Conservation (phyloP, 2,797 vertebrate species). For the Trematomus bernacchii region DNA sequence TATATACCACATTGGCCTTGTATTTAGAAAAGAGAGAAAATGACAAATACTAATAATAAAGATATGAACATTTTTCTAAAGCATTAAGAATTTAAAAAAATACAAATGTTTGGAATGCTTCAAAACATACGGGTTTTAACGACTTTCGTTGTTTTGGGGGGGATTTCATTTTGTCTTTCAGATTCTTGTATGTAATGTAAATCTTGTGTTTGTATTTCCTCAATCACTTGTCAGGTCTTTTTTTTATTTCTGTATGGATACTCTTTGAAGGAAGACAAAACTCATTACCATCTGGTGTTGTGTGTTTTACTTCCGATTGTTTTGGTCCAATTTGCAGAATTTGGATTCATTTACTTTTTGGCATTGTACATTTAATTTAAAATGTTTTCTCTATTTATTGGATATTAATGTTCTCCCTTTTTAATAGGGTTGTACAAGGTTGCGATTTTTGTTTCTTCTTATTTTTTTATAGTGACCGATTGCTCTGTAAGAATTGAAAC, state of each 20-base stretch:
- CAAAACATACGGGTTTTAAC: slow-evolving; percentile 90
- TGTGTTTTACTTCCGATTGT: slow-evolving; percentile 76
- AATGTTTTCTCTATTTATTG: slow-evolving; percentile 89
- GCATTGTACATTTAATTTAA: slow-evolving; percentile 86
- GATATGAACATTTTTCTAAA: slow-evolving; percentile 90
- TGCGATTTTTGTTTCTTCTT: slow-evolving; percentile 53
- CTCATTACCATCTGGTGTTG: slow-evolving; percentile 74
- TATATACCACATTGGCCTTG: slow-evolving; percentile 93
- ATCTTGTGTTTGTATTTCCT: slow-evolving; percentile 79
- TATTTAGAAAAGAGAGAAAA: slow-evolving; percentile 89
- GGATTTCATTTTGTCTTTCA: slow-evolving; percentile 61
- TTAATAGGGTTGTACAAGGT: slow-evolving; percentile 78
- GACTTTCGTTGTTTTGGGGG: slow-evolving; percentile 73
- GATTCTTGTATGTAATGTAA: slow-evolving; percentile 81
- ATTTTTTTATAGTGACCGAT: slow-evolving; percentile 67
- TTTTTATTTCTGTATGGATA: slow-evolving; percentile 65
- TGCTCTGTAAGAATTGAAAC: slow-evolving; percentile 71
- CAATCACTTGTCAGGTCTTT: slow-evolving; percentile 76
- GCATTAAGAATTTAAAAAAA: slow-evolving; percentile 87
- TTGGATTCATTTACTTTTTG: slow-evolving; percentile 68
- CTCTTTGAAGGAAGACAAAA: slow-evolving; percentile 41
- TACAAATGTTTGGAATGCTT: slow-evolving; percentile 87
- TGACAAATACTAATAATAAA: slow-evolving; percentile 89
- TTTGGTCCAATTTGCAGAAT: slow-evolving; percentile 75
- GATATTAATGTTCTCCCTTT: slow-evolving; percentile 81